These are phyloP conservation scores for Melanerpes aurifrons DNA, from an alignment of 2,113 vertebrate species.

Conservation along the genomic window DNA sequence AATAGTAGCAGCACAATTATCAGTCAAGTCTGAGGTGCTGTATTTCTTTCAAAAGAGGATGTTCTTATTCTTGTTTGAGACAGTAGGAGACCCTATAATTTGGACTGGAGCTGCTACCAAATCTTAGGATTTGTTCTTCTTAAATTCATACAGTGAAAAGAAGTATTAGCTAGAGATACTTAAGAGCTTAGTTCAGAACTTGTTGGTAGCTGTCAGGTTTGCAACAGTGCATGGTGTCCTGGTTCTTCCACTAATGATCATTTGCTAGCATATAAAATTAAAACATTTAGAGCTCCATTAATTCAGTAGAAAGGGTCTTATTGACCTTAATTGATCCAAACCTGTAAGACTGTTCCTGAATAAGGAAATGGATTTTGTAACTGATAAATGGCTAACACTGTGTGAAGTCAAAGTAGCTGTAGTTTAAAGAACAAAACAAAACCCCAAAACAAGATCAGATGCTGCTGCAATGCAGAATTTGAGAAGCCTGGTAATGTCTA, in stretches of 20 bases:
- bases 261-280: background rate
- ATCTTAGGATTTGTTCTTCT: background rate
- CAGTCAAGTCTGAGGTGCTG: background rate
- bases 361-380: background rate
- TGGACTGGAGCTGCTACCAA: background rate
- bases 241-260: background rate
- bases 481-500: fast-evolving
- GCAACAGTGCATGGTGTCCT: background rate
- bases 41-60: background rate
- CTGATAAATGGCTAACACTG: background rate
- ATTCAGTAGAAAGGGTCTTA: background rate
- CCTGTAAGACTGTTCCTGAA: background rate
- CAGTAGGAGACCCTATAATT: background rate
- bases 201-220: background rate
- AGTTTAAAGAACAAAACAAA: background rate
- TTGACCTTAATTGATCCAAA: background rate
- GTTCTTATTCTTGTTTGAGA: background rate
- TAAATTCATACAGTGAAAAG: background rate
- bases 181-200: background rate
- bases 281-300: background rate
- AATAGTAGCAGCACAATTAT: background rate
- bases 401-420: background rate
- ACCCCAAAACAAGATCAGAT: background rate
- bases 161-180: background rate
- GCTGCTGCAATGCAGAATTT: background rate